These are phyloP conservation scores for Parascotia fuliginaria DNA, from an alignment of 2,888 invertebrate species.

Conservation along the genomic window DNA sequence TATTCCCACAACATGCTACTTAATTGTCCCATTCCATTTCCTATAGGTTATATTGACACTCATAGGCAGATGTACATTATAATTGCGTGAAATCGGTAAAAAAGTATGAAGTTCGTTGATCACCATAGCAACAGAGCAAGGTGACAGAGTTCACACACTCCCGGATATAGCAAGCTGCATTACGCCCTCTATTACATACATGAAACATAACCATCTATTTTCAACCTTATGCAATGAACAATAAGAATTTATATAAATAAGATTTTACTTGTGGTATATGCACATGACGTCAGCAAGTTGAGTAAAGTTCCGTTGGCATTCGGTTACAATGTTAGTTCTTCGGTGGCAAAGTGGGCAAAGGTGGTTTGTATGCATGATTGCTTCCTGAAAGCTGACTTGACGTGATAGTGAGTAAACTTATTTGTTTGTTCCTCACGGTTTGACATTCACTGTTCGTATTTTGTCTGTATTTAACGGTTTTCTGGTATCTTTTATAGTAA, in stretches of 20 bases:
- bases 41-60: slow-evolving; percentile 15
- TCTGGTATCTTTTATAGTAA: too few species aligned
- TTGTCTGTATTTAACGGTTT: too few species aligned
- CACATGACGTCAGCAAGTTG: slow-evolving; percentile 59
- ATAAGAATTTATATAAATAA: neutral
- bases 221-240: neutral
- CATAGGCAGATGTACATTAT: slow-evolving; percentile 33
- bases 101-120: slow-evolving; percentile 58
- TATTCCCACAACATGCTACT: neutral
- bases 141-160: slow-evolving; percentile 74
- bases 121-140: slow-evolving; percentile 70
- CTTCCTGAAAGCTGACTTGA: slow-evolving; percentile 51
- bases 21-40: slow-evolving; percentile 1
- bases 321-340: slow-evolving; percentile 45
- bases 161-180: slow-evolving; percentile 80
- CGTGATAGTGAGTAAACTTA: slow-evolving; percentile 5
- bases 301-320: slow-evolving; percentile 66
- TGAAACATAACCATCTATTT: slow-evolving; percentile 13
- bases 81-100: slow-evolving; percentile 43
- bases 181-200: slow-evolving; percentile 36
- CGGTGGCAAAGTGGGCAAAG: slow-evolving; percentile 26
- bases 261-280: slow-evolving; percentile 13
- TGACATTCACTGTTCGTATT: neutral
- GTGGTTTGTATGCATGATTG: slow-evolving; percentile 52
- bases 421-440: slow-evolving; percentile 7